phyloP scores from a whole-genome alignment of 2,888 invertebrate species.

The Sinelater perroti region DNA sequence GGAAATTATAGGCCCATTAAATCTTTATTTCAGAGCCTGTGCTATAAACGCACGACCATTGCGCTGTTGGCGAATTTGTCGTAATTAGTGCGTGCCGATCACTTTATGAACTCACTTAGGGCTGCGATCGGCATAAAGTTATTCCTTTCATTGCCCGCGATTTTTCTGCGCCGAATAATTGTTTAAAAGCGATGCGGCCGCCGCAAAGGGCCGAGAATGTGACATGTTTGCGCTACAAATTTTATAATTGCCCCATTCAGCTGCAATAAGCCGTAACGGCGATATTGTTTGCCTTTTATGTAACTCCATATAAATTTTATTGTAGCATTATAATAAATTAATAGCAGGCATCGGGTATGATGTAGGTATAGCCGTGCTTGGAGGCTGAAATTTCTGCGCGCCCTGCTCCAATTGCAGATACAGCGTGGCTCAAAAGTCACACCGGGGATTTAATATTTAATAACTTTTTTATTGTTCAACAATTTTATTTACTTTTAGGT shows the following conservation, averaged over 20 bases:
- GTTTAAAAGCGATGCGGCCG: constrained; percentile 1
- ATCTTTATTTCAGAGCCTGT: constrained; percentile 18
- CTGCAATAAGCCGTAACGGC: constrained; percentile 3
- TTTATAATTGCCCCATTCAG: constrained; percentile 2
- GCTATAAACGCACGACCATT: constrained; percentile 7
- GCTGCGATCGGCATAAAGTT: constrained; percentile 21
- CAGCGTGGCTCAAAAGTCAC: no score
- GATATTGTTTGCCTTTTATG: not conserved
- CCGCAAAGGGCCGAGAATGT: constrained; percentile 13
- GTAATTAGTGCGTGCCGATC: constrained; percentile 30
- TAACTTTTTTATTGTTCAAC: no score
- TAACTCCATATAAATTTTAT: not conserved
- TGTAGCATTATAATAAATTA: constrained; percentile 5
- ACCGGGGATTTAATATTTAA: no score
- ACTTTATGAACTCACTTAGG: constrained; percentile 27
- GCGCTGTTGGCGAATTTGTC: constrained; percentile 25
- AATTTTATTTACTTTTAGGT: no score
- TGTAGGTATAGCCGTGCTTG: no score
- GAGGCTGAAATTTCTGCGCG: no score
- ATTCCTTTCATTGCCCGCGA: constrained; percentile 23
- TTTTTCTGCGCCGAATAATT: constrained; percentile 3
- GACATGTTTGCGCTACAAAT: constrained; percentile 10
- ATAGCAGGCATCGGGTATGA: not conserved
- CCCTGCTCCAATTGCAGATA: no score
- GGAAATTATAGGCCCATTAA: constrained; percentile 23